These are phyloP conservation scores for Lepidocyrtoides sp. DNA, from an alignment of 2,888 invertebrate species.

Conservation along the genomic window DNA sequence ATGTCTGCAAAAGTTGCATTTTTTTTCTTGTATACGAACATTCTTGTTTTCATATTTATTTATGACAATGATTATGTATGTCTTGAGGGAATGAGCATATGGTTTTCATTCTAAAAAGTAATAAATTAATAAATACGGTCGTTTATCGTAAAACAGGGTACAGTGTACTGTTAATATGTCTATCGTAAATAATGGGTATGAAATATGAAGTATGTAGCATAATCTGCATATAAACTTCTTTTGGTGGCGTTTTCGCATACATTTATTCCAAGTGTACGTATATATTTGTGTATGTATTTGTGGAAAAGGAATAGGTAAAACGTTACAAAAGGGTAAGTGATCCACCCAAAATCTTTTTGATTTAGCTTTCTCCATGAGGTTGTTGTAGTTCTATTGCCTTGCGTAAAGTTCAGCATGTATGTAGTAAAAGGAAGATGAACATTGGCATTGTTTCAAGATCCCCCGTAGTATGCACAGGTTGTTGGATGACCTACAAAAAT, in stretches of 20 bases:
- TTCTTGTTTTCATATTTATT: neutral
- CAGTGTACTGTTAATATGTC: neutral
- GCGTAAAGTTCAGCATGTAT: neutral
- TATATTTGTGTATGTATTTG: slow-evolving; percentile 10
- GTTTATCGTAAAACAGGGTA: neutral
- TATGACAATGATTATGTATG: slow-evolving; percentile 59
- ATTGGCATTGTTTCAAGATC: slow-evolving; percentile 74
- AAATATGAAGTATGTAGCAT: too few relatives aligned
- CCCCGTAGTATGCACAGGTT: slow-evolving; percentile 74
- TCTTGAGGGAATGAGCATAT: slow-evolving; percentile 57
- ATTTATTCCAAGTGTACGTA: too few relatives aligned
- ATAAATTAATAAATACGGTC: slow-evolving; percentile 12
- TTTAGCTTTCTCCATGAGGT: slow-evolving; percentile 21
- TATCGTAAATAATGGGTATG: too few relatives aligned
- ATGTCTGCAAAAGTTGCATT: neutral
- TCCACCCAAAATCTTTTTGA: neutral
- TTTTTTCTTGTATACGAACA: neutral
- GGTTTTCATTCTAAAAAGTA: neutral
- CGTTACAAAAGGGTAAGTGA: slow-evolving; percentile 18
- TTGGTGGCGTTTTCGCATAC: too few relatives aligned
- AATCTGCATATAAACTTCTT: slow-evolving; percentile 8
- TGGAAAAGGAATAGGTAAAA: slow-evolving; percentile 1
- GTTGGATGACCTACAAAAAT: slow-evolving; percentile 72
- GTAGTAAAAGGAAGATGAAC: neutral
- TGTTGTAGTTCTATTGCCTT: slow-evolving; percentile 49